Evolutionary conservation across 2,888 invertebrate genomes (phyloP).

Genomic region (Sinopyrophorus schimmeli): DNA sequence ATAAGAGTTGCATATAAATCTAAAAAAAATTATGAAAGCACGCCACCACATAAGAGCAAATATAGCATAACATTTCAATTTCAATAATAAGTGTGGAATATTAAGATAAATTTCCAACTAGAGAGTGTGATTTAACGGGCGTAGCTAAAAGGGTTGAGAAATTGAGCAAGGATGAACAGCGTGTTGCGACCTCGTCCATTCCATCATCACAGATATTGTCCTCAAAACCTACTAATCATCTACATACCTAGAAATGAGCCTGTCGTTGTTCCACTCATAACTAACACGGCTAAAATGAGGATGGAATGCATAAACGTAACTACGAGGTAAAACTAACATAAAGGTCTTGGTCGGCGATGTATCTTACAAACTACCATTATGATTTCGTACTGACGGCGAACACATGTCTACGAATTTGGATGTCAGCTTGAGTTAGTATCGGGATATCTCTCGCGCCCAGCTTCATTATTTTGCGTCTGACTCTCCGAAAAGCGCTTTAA

Average conservation of each 20-base stretch:
- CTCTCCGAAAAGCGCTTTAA: conserved; percentile 54
- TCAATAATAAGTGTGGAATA: conserved; percentile 23
- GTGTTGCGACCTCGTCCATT: conserved; percentile 34
- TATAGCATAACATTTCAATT: conserved; percentile 24
- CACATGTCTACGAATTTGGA: conserved; percentile 55
- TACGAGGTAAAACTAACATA: conserved; percentile 22
- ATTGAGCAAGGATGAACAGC: conserved; percentile 31
- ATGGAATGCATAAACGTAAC: conserved; percentile 14
- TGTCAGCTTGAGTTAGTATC: conserved; percentile 56
- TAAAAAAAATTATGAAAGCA: no score
- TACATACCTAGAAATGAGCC: conserved; percentile 17
- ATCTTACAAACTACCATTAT: conserved; percentile 49
- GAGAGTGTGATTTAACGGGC: conserved; percentile 25
- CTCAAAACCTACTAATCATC: conserved; percentile 29
- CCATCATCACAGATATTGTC: conserved; percentile 32
- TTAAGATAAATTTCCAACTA: conserved; percentile 26
- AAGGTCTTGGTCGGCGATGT: conserved; percentile 44
- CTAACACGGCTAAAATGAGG: conserved; percentile 12
- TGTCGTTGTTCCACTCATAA: conserved; percentile 14
- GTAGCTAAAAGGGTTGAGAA: conserved; percentile 26
- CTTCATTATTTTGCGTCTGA: conserved; percentile 51
- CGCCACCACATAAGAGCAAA: no score
- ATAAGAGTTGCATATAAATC: no score
- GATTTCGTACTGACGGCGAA: conserved; percentile 49
- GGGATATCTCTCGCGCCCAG: conserved; percentile 54